Evolutionary conservation across 2,113 vertebrate species (phyloP), one percentile per base, ranked within the genome.

Genomic region (Sphaerodactylus townsendi): DNA sequence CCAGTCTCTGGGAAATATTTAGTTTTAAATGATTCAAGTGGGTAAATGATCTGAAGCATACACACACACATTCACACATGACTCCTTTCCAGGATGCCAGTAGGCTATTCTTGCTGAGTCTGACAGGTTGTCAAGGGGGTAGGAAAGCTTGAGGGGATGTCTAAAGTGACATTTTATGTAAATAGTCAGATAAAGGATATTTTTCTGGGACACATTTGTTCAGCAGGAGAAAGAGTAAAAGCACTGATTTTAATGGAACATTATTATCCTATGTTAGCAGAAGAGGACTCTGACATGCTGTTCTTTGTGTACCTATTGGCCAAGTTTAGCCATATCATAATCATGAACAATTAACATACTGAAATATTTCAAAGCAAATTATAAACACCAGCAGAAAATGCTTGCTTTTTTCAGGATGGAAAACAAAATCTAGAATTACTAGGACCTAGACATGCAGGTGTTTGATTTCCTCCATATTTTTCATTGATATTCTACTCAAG

Each of bases 1-100:
- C 71, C 77, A 87, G 84, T 46, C 53, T 83, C 84, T 81, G 72
- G 84, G 84, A 89, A 86, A 88, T 0, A 89, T 68, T 82, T 79
- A 64, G 82, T 91, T 92, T 90, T 53, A 83, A 86, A 80, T 65
- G 35, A 75, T 73, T 69, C 79, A 81, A 62, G 59, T 30, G 2
- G 19, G 21, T 35, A 69, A 77, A 46, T 48, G 9, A 56, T 48
- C 72, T 86, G 59, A 65, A 83, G 53, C 33, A 33, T 21, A 44
- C 59, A 10, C 30, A 79, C 44, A 44, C 44, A 44, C 44, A 44
- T 44, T 90, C 85, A 86, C n/a, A 13, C n/a, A 10, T 10, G 19
- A 13, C 33, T 66, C 65, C 79, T 79, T 87, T 83, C 75, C 53
- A 19, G 84, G 59, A 85, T 89, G 87, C 35, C 68, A 79, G 10